Evolutionary conservation across 2,797 vertebrate genomes (phyloP).

Genomic region (Molossus molossus): DNA sequence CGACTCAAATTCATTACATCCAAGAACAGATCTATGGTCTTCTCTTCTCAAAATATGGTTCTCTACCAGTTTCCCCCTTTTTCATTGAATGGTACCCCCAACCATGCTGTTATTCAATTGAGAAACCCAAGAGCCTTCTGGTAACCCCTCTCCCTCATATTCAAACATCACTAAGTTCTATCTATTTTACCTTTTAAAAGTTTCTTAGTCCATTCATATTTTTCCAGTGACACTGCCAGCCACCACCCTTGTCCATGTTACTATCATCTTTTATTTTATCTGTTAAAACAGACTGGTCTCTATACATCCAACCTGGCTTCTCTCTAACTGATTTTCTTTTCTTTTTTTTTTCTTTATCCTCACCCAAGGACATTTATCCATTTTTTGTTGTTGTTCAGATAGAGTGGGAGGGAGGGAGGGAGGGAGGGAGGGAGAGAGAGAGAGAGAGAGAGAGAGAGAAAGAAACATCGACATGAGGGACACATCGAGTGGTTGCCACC

Average conservation of each 20-base stretch:
- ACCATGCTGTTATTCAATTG: background rate
- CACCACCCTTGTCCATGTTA: background rate
- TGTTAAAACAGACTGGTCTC: background rate
- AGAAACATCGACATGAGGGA: no score
- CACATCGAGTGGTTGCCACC: no score
- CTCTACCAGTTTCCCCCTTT: slow-evolving; percentile 22
- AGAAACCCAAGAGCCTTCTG: background rate
- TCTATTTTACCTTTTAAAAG: slow-evolving; percentile 45
- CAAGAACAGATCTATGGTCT: slow-evolving; percentile 11
- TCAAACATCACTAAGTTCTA: background rate
- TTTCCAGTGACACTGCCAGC: background rate
- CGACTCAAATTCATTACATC: slow-evolving; percentile 5
- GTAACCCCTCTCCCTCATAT: background rate
- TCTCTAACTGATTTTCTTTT: background rate
- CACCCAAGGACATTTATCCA: no score
- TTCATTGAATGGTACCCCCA: background rate
- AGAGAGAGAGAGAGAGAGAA: no score
- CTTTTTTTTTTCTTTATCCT: no score
- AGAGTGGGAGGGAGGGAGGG: no score
- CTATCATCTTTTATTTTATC: slow-evolving; percentile 26
- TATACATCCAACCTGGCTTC: background rate
- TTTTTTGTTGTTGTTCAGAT: no score
- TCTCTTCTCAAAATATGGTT: background rate
- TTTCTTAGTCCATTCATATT: background rate
- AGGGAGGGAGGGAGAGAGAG: no score